Percentiles rank a stretch among this genome's conserved stretches.
These are phyloP conservation scores for Leucopsar rothschildi DNA, from an alignment of 2,113 vertebrate genomes.

Conservation along the genomic window DNA sequence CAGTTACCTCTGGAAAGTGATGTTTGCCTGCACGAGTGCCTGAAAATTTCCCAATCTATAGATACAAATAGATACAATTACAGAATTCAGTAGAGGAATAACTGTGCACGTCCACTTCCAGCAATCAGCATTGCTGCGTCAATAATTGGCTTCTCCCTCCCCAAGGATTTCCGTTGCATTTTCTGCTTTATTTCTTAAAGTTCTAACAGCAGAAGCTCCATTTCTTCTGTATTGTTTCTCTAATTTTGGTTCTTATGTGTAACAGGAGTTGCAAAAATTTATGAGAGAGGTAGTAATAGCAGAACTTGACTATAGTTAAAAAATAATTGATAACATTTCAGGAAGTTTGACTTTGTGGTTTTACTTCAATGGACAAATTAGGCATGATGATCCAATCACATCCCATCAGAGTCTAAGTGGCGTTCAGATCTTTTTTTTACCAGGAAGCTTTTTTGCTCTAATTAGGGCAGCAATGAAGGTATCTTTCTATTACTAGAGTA, in stretches of 20 bases:
- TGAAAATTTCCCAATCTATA: background rate
- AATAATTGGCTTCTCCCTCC: background rate
- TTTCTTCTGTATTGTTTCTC: background rate
- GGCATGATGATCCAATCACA: background rate
- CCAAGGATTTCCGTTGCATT: background rate
- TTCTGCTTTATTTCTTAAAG: background rate
- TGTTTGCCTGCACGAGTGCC: background rate
- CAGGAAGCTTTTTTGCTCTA: background rate
- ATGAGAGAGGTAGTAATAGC: background rate
- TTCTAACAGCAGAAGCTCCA: background rate
- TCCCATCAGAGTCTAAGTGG: rapidly evolving
- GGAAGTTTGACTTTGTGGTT: background rate
- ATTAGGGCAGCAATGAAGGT: background rate
- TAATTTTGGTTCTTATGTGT: background rate
- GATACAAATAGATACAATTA: background rate
- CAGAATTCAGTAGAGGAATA: background rate
- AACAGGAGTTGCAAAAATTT: background rate
- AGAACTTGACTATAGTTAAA: background rate
- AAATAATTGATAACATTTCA: background rate
- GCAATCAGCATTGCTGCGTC: background rate
- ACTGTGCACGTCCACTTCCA: background rate
- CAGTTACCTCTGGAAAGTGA: background rate
- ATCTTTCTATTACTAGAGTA: background rate
- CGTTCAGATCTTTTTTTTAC: background rate
- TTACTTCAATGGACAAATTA: background rate